Percentiles rank a stretch among this genome's conserved stretches.
Conservation (phyloP, 2,888 invertebrate species). For the Hirtodrosophila alboralis region DNA sequence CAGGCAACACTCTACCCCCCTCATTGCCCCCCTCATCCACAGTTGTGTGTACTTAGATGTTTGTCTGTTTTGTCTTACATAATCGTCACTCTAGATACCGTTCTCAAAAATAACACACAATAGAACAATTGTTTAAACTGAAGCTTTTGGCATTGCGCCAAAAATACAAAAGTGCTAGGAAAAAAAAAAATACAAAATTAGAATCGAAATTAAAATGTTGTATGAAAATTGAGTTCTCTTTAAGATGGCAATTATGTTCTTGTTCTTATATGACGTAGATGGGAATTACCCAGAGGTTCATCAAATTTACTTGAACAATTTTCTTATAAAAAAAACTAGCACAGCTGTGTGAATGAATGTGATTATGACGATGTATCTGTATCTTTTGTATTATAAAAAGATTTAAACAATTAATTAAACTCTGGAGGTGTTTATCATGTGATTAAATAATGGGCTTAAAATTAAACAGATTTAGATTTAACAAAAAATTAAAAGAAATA, state of each 20-base stretch:
- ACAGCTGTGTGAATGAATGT: conserved; percentile 52
- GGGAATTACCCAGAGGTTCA: conserved; percentile 45
- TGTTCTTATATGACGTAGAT: conserved; percentile 56
- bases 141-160: conserved; percentile 68
- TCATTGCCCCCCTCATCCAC: background rate
- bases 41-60: conserved; percentile 70
- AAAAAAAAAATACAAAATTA: conserved; percentile 18
- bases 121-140: conserved; percentile 79
- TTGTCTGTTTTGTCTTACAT: conserved; percentile 75
- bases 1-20: background rate
- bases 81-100: conserved; percentile 78
- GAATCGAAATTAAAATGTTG: conserved; percentile 27
- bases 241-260: conserved; percentile 28
- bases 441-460: no score
- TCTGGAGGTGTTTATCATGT: conserved; percentile 3
- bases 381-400: no score
- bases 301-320: conserved; percentile 3
- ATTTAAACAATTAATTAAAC: conserved; percentile 5
- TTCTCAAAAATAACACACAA: conserved; percentile 70
- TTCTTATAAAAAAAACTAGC: conserved; percentile 38
- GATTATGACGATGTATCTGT: no score
- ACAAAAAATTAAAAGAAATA: no score
- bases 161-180: conserved; percentile 18
- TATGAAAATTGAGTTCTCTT: conserved; percentile 38
- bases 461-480: no score